Conservation (phyloP, 2,888 invertebrate species). For the Apamea anceps region DNA sequence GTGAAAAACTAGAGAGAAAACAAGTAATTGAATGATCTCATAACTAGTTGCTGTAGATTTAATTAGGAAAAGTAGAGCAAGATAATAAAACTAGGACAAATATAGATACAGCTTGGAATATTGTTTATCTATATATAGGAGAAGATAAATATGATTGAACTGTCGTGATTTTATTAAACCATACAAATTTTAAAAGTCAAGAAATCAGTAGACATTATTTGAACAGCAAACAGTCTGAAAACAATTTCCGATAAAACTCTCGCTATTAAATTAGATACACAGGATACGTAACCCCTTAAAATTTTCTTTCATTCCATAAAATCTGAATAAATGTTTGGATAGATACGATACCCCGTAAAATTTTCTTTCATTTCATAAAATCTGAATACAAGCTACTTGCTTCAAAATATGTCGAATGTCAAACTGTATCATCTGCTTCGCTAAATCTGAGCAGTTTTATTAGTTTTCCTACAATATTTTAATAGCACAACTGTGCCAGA, state of each 20-base stretch:
- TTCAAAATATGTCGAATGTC: conserved; percentile 56
- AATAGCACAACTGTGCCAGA: conserved; percentile 50
- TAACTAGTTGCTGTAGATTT: conserved; percentile 30
- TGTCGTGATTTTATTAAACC: not conserved
- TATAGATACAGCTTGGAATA: not conserved
- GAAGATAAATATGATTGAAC: not conserved
- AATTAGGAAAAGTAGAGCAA: conserved; percentile 27
- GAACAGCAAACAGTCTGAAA: not conserved
- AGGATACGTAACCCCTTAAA: not conserved
- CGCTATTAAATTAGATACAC: not conserved
- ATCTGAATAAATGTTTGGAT: conserved; percentile 33
- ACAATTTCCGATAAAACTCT: not conserved
- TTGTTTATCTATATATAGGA: not conserved
- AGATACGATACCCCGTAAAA: not conserved
- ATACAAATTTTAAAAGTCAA: not conserved
- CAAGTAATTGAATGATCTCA: conserved; percentile 36
- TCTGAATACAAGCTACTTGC: conserved; percentile 28
- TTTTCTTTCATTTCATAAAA: not conserved
- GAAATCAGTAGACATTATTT: not conserved
- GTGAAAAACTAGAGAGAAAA: conserved; percentile 26
- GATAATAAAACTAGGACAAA: conserved; percentile 15
- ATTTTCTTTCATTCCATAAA: not conserved
- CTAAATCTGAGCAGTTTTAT: conserved; percentile 55
- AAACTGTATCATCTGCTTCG: conserved; percentile 48
- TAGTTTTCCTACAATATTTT: conserved; percentile 54